phyloP scores from a whole-genome alignment of 2,113 vertebrate species.

The Rhineura floridana region DNA sequence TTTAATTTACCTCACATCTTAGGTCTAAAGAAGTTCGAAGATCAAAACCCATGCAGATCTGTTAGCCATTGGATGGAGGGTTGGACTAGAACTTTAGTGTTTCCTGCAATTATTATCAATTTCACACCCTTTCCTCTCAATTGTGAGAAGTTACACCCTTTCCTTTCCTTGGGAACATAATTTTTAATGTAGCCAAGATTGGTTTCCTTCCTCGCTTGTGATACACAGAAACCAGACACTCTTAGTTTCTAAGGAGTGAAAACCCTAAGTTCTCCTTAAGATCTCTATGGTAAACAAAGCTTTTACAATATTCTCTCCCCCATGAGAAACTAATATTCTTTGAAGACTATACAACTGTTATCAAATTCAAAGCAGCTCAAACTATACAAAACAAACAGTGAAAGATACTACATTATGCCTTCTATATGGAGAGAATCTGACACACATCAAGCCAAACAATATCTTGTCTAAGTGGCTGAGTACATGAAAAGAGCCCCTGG shows the following conservation, averaged over 20 bases:
- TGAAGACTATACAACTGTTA: neutral
- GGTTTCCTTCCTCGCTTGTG: conserved; percentile 51
- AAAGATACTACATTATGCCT: neutral
- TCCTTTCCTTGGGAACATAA: conserved; percentile 40
- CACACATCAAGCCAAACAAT: neutral
- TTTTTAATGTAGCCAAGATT: conserved; percentile 12
- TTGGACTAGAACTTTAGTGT: conserved; percentile 44
- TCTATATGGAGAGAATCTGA: neutral
- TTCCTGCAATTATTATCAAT: conserved; percentile 67
- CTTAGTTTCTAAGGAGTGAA: neutral
- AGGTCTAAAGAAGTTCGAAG: neutral
- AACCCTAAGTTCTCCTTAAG: neutral
- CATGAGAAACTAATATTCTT: neutral
- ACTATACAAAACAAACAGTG: neutral
- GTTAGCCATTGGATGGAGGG: neutral
- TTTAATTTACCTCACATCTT: neutral
- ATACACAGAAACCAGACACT: neutral
- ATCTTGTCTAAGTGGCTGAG: neutral
- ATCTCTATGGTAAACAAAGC: neutral
- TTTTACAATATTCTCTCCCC: neutral
- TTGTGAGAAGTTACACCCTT: conserved; percentile 52
- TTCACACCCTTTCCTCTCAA: conserved; percentile 73
- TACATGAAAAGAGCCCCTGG: neutral
- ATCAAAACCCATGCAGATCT: neutral
- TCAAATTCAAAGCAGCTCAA: neutral